phyloP scores from a whole-genome alignment of 2,113 vertebrate species.

The western clawed frog (Xenopus tropicalis) region UCB_Xtro_10.0 CM004447.2:115019001-115019500 shows the following conservation, averaged over 20 bases:
- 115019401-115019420: no score
- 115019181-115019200: constrained; percentile 33
- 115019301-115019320: no score
- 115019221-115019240: constrained; percentile 28
- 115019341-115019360: no score
- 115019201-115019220: constrained; percentile 29
- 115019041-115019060: no score
- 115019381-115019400: no score
- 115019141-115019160: constrained; percentile 15
- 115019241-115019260: background rate
- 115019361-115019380: no score
- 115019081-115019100: constrained; percentile 34
- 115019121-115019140: constrained; percentile 18
- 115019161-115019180: constrained; percentile 40
- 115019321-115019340: no score
- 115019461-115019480: background rate
- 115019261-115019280: no score
- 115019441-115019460: background rate
- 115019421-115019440: background rate
- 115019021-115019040: no score
- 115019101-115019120: constrained; percentile 9
- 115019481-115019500: background rate
- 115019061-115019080: background rate
- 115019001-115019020: no score
- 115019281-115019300: no score